Evolutionary conservation across 2,113 vertebrate genomes (phyloP).

Genomic region (Ochotona curzoniae): DNA sequence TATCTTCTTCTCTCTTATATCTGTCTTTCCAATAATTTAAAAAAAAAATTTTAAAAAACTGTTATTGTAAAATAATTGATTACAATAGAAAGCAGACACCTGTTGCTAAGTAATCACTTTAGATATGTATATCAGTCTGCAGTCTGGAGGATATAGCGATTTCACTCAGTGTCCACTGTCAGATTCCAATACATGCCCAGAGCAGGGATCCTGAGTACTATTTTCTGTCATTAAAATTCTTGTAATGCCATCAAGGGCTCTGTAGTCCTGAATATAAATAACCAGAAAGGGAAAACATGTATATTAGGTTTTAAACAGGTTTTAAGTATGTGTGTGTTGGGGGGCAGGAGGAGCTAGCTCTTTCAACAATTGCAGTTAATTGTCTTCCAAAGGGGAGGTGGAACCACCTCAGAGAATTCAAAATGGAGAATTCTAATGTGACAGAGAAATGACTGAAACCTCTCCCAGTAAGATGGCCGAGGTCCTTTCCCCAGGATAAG

Average conservation of each 20-base stretch:
- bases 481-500: neutral
- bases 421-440: constrained; percentile 41
- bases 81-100: neutral
- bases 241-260: constrained; percentile 1
- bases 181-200: neutral
- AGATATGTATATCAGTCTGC: neutral
- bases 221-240: constrained; percentile 40
- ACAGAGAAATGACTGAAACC: constrained; percentile 43
- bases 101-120: neutral
- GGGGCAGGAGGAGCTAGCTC: neutral
- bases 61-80: neutral
- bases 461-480: constrained; percentile 1
- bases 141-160: neutral
- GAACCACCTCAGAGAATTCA: constrained; percentile 41
- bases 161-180: neutral
- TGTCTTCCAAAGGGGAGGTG: neutral
- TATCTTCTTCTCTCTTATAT: too few relatives aligned
- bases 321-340: neutral
- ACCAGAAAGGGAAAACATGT: constrained; percentile 29
- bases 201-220: neutral
- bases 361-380: constrained; percentile 45
- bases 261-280: constrained; percentile 14
- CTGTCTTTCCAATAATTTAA: neutral
- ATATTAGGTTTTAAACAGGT: constrained; percentile 68
- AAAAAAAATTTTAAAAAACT: too few relatives aligned